phyloP scores from a whole-genome alignment of 2,113 vertebrate genomes.

The Lasiurus borealis region DNA sequence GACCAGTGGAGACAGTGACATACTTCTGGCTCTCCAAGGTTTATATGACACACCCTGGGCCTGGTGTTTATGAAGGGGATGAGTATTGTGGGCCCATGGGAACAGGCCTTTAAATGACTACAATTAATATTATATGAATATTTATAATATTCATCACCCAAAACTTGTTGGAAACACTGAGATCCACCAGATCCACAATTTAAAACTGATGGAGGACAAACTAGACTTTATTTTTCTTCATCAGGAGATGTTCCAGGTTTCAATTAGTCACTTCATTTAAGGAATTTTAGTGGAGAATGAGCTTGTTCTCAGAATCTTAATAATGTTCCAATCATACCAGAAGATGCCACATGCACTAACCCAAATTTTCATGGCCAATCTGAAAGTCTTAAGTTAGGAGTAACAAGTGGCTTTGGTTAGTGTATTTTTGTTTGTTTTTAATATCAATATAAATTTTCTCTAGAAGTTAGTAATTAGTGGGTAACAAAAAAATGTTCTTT shows the following conservation, averaged over 20 bases:
- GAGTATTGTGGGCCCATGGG: neutral
- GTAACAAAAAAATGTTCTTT: constrained; percentile 26
- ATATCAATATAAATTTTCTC: constrained; percentile 59
- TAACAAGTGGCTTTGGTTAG: constrained; percentile 3
- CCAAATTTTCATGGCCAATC: neutral
- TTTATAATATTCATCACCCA: constrained; percentile 29
- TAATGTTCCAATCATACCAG: neutral
- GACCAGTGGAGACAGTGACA: constrained; percentile 50
- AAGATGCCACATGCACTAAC: neutral
- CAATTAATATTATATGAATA: constrained; percentile 47
- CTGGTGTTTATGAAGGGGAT: constrained; percentile 1
- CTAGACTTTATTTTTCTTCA: constrained; percentile 17
- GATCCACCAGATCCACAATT: neutral
- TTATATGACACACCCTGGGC: constrained; percentile 53
- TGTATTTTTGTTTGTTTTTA: constrained; percentile 42
- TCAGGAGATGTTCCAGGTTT: constrained; percentile 5
- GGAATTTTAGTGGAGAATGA: neutral
- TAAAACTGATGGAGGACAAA: neutral
- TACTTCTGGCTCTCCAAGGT: neutral
- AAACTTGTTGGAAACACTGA: constrained; percentile 28
- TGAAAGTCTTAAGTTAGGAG: neutral
- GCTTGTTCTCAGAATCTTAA: constrained; percentile 11
- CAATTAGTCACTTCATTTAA: constrained; percentile 35
- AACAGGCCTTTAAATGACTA: constrained; percentile 30
- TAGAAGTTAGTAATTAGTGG: constrained; percentile 60